Evolutionary conservation across 2,113 vertebrate species (phyloP).

Genomic region (Ptyas mucosa): DNA sequence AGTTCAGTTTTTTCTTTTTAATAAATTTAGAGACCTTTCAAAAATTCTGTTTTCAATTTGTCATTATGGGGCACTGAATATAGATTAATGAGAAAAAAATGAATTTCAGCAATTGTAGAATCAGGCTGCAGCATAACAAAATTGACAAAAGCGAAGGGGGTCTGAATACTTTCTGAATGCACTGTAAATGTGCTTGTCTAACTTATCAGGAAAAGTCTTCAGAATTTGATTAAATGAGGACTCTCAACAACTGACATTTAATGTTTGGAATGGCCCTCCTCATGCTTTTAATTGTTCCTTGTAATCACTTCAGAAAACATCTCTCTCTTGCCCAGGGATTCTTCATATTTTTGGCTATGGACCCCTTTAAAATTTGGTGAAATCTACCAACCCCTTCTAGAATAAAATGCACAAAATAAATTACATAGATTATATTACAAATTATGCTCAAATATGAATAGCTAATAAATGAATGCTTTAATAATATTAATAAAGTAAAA

Average conservation of each 20-base stretch:
- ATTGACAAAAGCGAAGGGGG: background rate
- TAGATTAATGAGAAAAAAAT: no score
- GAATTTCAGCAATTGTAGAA: background rate
- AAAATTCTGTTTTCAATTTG: no score
- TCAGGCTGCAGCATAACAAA: background rate
- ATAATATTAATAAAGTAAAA: background rate
- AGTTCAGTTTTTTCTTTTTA: no score
- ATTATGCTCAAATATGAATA: background rate
- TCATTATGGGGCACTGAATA: no score
- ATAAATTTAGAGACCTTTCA: no score
- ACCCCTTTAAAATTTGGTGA: background rate
- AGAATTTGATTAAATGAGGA: conserved; percentile 41
- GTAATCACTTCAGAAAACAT: background rate
- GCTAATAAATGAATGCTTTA: background rate
- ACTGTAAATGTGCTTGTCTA: background rate
- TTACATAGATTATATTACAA: background rate
- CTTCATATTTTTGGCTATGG: background rate
- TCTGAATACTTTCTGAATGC: background rate
- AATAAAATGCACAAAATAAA: background rate
- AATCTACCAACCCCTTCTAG: background rate
- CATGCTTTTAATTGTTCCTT: conserved; percentile 45
- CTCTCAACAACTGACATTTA: conserved; percentile 22
- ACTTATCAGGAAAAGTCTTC: conserved; percentile 30
- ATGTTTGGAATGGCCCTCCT: conserved; percentile 35
- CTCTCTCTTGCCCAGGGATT: background rate